Evolutionary conservation across 1,140 invertebrate genomes (phyloP).

Genomic region (Brachionus plicatilis): DNA sequence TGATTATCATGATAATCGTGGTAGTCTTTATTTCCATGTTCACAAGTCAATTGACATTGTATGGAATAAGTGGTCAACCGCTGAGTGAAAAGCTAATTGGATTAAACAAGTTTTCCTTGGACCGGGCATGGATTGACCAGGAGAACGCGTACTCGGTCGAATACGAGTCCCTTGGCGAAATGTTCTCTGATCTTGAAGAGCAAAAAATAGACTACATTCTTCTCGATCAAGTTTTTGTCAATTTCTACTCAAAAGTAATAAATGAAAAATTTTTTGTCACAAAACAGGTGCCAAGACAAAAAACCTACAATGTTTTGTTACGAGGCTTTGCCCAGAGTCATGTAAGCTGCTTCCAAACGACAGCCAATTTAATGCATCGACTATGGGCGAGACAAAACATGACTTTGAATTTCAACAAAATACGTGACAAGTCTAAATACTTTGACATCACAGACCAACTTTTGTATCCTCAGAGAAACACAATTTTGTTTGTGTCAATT

Average conservation of each 20-base stretch:
- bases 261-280: slow-evolving; percentile 33
- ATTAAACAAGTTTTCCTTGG: not conserved
- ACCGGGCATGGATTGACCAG: not conserved
- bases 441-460: slow-evolving; percentile 31
- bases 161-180: slow-evolving; percentile 1
- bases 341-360: not conserved
- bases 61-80: not conserved
- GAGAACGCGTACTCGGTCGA: not conserved
- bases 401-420: slow-evolving; percentile 3
- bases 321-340: not conserved
- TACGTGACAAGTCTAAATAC: slow-evolving; percentile 31
- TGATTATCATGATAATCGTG: not conserved
- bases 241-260: slow-evolving; percentile 26
- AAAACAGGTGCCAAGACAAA: not conserved
- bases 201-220: slow-evolving; percentile 28
- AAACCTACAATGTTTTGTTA: not conserved
- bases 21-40: slow-evolving; percentile 30
- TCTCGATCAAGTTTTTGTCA: not conserved
- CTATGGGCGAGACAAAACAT: not conserved
- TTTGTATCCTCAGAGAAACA: slow-evolving; percentile 19
- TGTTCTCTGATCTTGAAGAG: slow-evolving; percentile 26
- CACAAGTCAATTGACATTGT: slow-evolving; percentile 10
- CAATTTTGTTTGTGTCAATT: not conserved
- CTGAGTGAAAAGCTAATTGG: slow-evolving; percentile 2
- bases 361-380: not conserved